Conservation (phyloP, 2,888 invertebrate genomes). For the Pherbina coryleti region DNA sequence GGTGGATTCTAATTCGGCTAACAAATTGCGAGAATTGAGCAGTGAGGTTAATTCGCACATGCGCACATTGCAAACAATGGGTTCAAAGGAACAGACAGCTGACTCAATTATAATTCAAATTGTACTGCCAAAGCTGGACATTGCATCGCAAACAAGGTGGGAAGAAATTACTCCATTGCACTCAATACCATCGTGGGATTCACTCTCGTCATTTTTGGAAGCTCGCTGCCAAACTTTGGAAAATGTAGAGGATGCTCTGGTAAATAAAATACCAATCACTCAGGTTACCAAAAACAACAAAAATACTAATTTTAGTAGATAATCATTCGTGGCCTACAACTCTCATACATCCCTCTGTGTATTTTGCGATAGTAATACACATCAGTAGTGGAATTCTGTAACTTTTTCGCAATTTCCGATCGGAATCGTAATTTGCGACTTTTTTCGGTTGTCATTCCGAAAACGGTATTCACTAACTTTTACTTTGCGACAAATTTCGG, state of each 20-base stretch:
- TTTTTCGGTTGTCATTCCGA: no score
- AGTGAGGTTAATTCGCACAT: conserved; percentile 40
- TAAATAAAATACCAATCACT: not conserved
- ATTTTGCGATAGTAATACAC: conserved; percentile 29
- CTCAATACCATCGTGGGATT: conserved; percentile 38
- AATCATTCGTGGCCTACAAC: conserved; percentile 19
- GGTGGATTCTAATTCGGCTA: conserved; percentile 39
- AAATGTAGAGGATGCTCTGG: no score
- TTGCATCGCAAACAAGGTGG: conserved; percentile 7
- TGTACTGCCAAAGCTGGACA: conserved; percentile 29
- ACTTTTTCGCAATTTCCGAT: no score
- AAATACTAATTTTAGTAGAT: not conserved
- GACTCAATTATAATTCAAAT: conserved; percentile 39
- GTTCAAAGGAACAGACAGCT: conserved; percentile 37
- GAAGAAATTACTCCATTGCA: conserved; percentile 9
- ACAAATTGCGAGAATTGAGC: conserved; percentile 35
- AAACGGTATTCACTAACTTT: no score
- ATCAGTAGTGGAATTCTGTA: no score
- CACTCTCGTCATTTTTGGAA: conserved; percentile 36
- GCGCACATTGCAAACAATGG: conserved; percentile 37
- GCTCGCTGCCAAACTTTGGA: no score
- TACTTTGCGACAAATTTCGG: no score
- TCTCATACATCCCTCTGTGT: conserved; percentile 9
- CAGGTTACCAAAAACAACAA: not conserved
- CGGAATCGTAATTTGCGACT: no score